phyloP scores from a whole-genome alignment of 1,140 invertebrate genomes.

The Rhyacophila brunnea region DNA sequence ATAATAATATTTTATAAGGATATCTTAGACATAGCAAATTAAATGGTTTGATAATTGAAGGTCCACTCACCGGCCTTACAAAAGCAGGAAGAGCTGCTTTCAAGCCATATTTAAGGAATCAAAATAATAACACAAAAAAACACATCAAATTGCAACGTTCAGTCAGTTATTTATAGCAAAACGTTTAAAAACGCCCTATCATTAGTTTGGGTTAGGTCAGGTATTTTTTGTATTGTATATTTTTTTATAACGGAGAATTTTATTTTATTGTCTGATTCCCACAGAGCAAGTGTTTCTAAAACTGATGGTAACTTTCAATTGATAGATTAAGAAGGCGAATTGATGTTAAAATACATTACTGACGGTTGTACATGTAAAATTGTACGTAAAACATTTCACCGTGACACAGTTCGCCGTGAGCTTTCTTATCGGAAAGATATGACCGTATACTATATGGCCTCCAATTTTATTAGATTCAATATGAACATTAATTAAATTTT shows the following conservation, averaged over 20 bases:
- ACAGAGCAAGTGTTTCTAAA: background rate
- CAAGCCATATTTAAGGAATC: background rate
- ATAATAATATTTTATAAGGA: background rate
- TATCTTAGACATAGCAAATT: background rate
- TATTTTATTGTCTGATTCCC: slow-evolving; percentile 20
- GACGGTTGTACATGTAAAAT: too few species aligned
- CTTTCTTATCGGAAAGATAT: too few species aligned
- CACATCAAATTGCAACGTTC: slow-evolving; percentile 14
- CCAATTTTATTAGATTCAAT: too few species aligned
- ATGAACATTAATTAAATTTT: too few species aligned
- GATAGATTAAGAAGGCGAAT: too few species aligned
- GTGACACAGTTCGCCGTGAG: too few species aligned
- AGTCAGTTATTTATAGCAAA: slow-evolving; percentile 25
- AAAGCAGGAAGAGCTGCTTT: slow-evolving; percentile 11
- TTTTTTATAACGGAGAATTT: background rate
- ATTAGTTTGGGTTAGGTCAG: slow-evolving; percentile 33
- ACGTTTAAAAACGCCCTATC: slow-evolving; percentile 25
- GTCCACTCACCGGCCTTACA: slow-evolving; percentile 4
- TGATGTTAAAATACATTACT: too few species aligned
- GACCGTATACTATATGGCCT: too few species aligned
- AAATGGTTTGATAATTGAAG: slow-evolving; percentile 6
- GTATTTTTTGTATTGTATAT: slow-evolving; percentile 13
- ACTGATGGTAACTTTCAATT: too few species aligned
- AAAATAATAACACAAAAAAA: slow-evolving; percentile 5
- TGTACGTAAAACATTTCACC: too few species aligned